Base-by-base conservation (phyloP, 1,140 invertebrate species). In the Pomacea maculata region DNA sequence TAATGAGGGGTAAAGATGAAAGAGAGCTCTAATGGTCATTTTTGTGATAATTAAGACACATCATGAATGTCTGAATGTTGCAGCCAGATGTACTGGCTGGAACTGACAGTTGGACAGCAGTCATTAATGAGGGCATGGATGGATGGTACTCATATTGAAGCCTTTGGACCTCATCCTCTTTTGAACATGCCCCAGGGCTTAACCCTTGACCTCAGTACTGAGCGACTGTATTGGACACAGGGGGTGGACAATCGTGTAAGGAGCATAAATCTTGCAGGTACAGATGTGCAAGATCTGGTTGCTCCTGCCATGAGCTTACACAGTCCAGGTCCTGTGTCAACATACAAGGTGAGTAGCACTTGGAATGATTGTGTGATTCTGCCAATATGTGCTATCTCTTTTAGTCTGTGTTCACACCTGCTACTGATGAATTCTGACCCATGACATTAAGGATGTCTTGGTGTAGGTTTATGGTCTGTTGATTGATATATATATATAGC, bases 81-180 rank as follows among this genome's bases (percentile, higher is more conserved):
- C 75, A 90, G 89, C 8, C 88, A 80, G 68, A 86, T 91, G 82
- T 91, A 89, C 89, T 99, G 98, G 97, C 95, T 96, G 1, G 98
- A 99, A 88, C 99, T 98, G 97, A 95, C 97, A 88, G 93, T 96
- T 17, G 90, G 92, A 0, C 92, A 93, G 71, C 97, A 98, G 0
- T 97, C 97, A 92, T 95, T 99, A 79, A 97, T 98, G 91, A 94
- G 94, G 93, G 94, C 97, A 0, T 96, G 96, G 89, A 94, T 98
- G 93, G 97, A 99, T 91, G 98, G 98, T 19, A 75, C 17, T 9
- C 71, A 73, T 6, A 68, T 85, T 9, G 45, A 78, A 4, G 45
- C 80, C 8, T 64, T 78, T 61, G 57, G 57, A 2, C 57, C 57
- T 61, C 57, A 17, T 17, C 57, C 57, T 14, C 57, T 61, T 61